These are phyloP conservation scores for Stenolophus ochropezus DNA, from an alignment of 2,888 invertebrate species.

Conservation along the genomic window DNA sequence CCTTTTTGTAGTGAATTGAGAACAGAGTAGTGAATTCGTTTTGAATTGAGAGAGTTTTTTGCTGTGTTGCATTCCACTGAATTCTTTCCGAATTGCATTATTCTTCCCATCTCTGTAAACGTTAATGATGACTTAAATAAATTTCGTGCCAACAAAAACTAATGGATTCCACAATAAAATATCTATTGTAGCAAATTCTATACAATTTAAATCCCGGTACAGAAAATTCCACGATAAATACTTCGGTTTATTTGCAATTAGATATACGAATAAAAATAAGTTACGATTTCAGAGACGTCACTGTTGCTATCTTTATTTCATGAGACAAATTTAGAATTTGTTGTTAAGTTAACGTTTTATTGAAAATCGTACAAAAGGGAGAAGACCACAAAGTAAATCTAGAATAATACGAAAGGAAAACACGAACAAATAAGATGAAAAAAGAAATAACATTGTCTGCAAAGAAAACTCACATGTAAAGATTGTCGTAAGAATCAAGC, in stretches of 20 bases:
- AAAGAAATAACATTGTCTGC: background rate
- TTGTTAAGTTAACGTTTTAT: background rate
- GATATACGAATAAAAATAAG: too few species aligned
- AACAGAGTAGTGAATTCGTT: background rate
- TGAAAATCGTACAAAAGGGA: background rate
- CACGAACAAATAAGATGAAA: background rate
- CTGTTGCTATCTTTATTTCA: background rate
- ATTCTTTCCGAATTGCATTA: background rate
- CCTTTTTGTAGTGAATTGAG: background rate
- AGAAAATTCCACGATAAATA: too few species aligned
- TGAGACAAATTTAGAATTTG: background rate
- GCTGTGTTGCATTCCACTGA: background rate
- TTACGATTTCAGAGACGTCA: background rate
- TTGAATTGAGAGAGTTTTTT: background rate
- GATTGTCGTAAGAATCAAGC: background rate
- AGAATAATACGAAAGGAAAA: constrained; percentile 5
- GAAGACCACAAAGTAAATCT: constrained; percentile 11
- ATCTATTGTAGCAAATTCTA: too few species aligned
- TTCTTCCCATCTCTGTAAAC: background rate
- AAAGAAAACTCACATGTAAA: constrained; percentile 10
- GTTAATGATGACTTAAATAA: background rate
- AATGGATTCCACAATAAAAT: too few species aligned
- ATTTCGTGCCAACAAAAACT: too few species aligned
- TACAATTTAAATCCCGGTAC: too few species aligned
- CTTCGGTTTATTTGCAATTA: too few species aligned